Base-by-base conservation (phyloP, 2,113 vertebrate species). In the Camelus bactrianus region DNA sequence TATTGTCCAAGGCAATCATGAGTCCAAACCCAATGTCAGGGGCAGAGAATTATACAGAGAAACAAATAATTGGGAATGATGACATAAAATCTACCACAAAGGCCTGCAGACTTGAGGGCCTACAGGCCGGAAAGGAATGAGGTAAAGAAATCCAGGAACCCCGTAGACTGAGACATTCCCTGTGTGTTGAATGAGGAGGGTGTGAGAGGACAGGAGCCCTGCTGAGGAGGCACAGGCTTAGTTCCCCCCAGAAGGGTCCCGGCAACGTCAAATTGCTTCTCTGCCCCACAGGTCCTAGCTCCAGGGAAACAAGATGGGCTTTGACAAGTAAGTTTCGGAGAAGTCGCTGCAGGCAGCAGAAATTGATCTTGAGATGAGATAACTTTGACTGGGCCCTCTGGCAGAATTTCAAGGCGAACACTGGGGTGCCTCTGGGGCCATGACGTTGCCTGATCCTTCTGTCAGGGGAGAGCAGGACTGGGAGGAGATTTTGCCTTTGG, bases 351-450 rank as follows among this genome's bases (percentile, higher is more conserved):
- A 50, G 42, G 30, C 60, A 79, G 38, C 70, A 54, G 79, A 80
- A 58, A 12, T 72, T 35, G 28, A 67, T 77, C 89, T 80, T 30
- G 50, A 60, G 69, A 48, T 82, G 86, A 91, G 58, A 56, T 84
- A 26, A 77, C 20, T 26, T 91, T 20, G 10, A 10, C 6, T 14
- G 38, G 73, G 42, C 60, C 60, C 54, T 32, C n/a, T 64, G 69
- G 75, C 16, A 69, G 80, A 54, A 69, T 64, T 76, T 69, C 65
- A 69, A 48, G 24, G 26, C 6, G 20, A 11, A 38, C 2, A 3
- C 38, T 12, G 28, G 16, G 48, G 70, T 84, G 70, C n/a, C 38
- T 30, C 48, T 58, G 35, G 42, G 38, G n/a, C 86, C 26, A 30
- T 28, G 17, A 28, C 4, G 1, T 62, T 48, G 35, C 62, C 52